These are phyloP conservation scores for Actinernus sp. DNA, from an alignment of 92 coral and sea anemone genomes.

Conservation along the genomic window DNA sequence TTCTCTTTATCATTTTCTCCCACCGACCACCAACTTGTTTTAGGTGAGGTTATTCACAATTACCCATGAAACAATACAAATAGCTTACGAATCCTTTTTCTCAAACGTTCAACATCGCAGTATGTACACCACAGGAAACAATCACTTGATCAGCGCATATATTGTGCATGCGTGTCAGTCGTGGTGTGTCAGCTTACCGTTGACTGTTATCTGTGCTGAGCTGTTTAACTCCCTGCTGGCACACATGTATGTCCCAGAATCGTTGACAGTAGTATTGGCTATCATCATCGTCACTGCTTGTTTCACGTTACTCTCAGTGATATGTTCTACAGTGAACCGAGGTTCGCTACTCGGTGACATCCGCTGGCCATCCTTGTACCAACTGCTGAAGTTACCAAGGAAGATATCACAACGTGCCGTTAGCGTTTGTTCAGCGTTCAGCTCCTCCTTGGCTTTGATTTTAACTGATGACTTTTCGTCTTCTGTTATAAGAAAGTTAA, in stretches of 20 bases:
- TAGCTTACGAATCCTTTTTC: no score
- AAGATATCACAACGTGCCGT: constrained; percentile 1
- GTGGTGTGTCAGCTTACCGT: constrained; percentile 23
- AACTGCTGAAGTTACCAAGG: constrained; percentile 13
- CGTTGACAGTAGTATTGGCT: constrained; percentile 18
- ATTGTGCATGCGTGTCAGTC: not conserved
- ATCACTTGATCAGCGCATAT: not conserved
- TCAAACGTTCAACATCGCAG: no score
- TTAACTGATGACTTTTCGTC: not conserved
- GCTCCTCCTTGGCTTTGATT: constrained; percentile 1
- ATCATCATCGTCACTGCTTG: constrained; percentile 8
- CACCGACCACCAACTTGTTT: no score
- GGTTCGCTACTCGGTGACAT: not conserved
- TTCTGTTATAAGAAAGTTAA: constrained; percentile 1
- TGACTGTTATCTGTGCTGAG: constrained; percentile 14
- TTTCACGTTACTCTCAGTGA: not conserved
- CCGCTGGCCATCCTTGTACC: constrained; percentile 2
- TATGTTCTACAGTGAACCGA: not conserved
- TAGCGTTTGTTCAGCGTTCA: constrained; percentile 19
- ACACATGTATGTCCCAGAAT: constrained; percentile 56
- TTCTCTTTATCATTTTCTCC: no score
- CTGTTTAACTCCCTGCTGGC: not conserved
- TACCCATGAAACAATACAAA: no score
- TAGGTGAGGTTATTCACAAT: no score
- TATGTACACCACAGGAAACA: no score